Conservation (phyloP, 2,113 vertebrate genomes). For the Muntiacus muntjak region DNA sequence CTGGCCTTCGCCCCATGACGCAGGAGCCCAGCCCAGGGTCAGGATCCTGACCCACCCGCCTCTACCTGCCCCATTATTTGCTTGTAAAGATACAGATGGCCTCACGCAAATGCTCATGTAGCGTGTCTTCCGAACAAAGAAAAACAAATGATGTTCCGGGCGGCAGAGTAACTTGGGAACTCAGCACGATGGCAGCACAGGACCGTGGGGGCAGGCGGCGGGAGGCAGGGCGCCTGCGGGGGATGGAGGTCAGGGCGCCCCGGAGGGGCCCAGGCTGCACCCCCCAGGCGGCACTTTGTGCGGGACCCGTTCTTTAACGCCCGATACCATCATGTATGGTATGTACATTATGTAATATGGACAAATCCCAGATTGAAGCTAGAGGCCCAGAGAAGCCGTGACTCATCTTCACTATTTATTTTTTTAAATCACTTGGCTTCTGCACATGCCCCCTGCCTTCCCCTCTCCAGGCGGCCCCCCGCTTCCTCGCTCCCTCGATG, state of each 20-base stretch:
- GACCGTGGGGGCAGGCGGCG: fast-evolving
- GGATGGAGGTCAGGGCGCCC: fast-evolving
- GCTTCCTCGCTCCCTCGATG: not conserved
- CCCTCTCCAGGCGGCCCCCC: not conserved
- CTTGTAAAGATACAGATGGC: constrained; percentile 74
- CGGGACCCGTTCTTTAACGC: fast-evolving
- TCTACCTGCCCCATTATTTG: constrained; percentile 60
- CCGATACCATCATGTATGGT: not conserved
- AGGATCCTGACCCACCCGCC: constrained; percentile 32
- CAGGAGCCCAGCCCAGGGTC: constrained; percentile 35
- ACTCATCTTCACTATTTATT: not conserved
- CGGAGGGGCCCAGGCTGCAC: fast-evolving
- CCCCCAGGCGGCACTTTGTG: fast-evolving
- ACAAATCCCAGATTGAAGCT: not conserved
- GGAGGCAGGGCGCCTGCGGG: not conserved
- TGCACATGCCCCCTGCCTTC: fast-evolving
- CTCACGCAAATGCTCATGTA: constrained; percentile 38
- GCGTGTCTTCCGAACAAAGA: constrained; percentile 73
- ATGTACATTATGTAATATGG: not conserved
- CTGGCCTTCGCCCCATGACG: constrained; percentile 2
- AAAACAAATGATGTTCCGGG: constrained; percentile 67
- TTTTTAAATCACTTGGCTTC: not conserved
- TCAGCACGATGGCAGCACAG: not conserved
- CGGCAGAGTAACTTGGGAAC: not conserved
- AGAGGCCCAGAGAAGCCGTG: not conserved